Percentiles rank a stretch among this genome's conserved stretches.
Evolutionary conservation across 2,888 invertebrate genomes (phyloP).

Genomic region (Atethmia centrago): DNA sequence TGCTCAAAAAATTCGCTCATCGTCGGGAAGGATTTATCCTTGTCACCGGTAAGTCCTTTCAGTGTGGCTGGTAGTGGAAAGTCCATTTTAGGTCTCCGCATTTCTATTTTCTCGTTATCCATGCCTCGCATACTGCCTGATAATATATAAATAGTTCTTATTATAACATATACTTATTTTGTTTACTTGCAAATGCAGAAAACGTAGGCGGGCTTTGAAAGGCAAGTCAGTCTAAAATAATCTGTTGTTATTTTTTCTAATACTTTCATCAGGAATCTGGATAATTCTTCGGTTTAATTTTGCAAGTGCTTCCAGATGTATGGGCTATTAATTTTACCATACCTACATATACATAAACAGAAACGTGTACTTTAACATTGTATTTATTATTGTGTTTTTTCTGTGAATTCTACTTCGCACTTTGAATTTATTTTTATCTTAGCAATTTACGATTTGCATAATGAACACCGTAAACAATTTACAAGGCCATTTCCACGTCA

Average conservation of each 20-base stretch:
- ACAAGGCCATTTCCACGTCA: background rate
- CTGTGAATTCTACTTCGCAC: conserved; percentile 8
- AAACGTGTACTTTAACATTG: background rate
- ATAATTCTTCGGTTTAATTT: conserved; percentile 2
- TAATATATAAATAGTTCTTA: conserved; percentile 33
- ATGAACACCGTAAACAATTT: background rate
- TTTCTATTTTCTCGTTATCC: conserved; percentile 81
- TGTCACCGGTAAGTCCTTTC: conserved; percentile 78
- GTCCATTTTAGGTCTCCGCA: conserved; percentile 83
- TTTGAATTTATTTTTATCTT: background rate
- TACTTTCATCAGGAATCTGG: too few relatives aligned
- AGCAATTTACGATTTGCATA: background rate
- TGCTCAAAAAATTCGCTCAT: conserved; percentile 89
- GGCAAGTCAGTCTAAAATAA: background rate
- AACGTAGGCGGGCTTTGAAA: conserved; percentile 12
- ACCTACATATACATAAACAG: background rate
- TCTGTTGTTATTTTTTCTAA: background rate
- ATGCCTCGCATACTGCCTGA: conserved; percentile 81
- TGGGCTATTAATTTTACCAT: background rate
- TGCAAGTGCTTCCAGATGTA: conserved; percentile 1
- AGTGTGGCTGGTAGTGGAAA: conserved; percentile 84
- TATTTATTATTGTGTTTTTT: background rate
- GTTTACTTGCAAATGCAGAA: conserved; percentile 14
- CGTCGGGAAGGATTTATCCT: conserved; percentile 82
- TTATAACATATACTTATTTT: background rate